Conservation (phyloP, 2,113 vertebrate species). For the Pituophis catenifer region DNA sequence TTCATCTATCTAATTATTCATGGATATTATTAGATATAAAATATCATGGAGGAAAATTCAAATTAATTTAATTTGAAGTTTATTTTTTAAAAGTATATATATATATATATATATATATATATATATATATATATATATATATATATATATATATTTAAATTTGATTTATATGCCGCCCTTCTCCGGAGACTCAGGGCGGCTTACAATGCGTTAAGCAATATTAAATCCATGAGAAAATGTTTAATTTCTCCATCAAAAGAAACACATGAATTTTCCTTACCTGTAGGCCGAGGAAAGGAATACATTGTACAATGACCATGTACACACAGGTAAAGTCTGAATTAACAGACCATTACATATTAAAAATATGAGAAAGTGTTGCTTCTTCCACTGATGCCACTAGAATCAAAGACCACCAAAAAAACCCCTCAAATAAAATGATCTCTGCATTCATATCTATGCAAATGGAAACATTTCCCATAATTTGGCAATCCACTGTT, state of each 20-base stretch:
- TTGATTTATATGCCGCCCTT: too few species aligned
- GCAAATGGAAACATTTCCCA: conserved; percentile 36
- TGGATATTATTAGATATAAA: background rate
- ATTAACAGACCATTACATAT: conserved; percentile 16
- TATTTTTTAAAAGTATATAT: background rate
- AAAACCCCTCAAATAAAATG: background rate
- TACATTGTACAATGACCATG: conserved; percentile 14
- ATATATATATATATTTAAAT: too few species aligned
- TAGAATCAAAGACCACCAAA: background rate
- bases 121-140: background rate
- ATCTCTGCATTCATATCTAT: conserved; percentile 5
- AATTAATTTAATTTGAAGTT: background rate
- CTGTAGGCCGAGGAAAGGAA: background rate
- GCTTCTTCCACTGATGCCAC: background rate
- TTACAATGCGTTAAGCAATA: too few species aligned
- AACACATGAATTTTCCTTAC: background rate
- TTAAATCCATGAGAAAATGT: conserved; percentile 13
- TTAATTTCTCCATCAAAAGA: background rate
- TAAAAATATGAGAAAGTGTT: background rate
- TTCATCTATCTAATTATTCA: background rate
- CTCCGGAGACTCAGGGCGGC: too few species aligned
- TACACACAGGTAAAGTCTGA: conserved; percentile 9
- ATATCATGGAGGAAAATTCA: background rate
- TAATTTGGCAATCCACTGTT: conserved; percentile 32
- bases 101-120: background rate